Evolutionary conservation across 1,140 invertebrate species (phyloP), one percentile per base, ranked within the genome.

Genomic region (Popillia japonica): DNA sequence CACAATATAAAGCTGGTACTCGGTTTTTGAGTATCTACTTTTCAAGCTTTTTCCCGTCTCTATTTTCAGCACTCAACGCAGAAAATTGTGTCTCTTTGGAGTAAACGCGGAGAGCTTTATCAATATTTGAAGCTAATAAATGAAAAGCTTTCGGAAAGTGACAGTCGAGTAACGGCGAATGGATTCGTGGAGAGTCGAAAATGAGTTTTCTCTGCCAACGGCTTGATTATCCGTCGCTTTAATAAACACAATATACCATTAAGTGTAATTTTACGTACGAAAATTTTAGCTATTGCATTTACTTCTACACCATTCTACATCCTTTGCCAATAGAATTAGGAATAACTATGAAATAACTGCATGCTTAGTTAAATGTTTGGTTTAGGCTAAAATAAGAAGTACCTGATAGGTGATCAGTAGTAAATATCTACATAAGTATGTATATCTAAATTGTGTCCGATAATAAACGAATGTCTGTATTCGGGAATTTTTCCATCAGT

Each of bases 191-290:
- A 11, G 23, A 22, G 61, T 17, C 23, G 61, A 64, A 64, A 64
- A 64, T 64, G 61, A 64, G 23, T 64, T 64, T 64, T 64, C 61
- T 23, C 23, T 64, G 61, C 22, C 17, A 20, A 64, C 9, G 22
- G 11, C 17, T 64, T 64, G n/a, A 64, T 64, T 64, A 64, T 64
- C 61, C 61, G 73, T 88, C 89, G 80, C 89, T 87, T 23, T 78
- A 34, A 42, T 20, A 72, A 55, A 73, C 61, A 48, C 2, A 48
- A 48, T 48, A 48, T 14, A n/a, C 44, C 17, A 48, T 48, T 48
- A 48, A 48, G 44, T 4, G 44, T n/a, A 11, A 48, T 48, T 48
- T 48, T 14, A n/a, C 44, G 44, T 14, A 11, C 17, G 11, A 48
- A n/a, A n/a, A n/a, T 48, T 48, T 48, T n/a, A 48, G 44, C 10